phyloP scores from a whole-genome alignment of 2,113 vertebrate species.

The Neoarius graeffei region DNA sequence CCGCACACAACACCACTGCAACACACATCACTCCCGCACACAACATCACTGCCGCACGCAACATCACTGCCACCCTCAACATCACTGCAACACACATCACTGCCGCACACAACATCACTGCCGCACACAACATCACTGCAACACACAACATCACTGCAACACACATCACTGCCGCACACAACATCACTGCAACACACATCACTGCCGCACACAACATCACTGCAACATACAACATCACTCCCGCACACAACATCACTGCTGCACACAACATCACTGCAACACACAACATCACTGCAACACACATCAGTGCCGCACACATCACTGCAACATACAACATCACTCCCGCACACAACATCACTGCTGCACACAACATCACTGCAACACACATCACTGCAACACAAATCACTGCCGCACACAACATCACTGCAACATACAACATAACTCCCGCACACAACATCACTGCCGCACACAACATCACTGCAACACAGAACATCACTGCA shows the following conservation, averaged over 20 bases:
- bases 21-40: too few species aligned
- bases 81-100: not conserved
- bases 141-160: not conserved
- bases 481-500: not conserved
- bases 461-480: not conserved
- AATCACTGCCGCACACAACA: too few species aligned
- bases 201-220: not conserved
- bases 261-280: not conserved
- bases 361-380: not conserved
- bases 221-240: not conserved
- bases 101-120: not conserved
- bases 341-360: not conserved
- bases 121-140: not conserved
- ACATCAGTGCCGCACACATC: too few species aligned
- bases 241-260: not conserved
- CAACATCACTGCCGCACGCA: too few species aligned
- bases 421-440: not conserved
- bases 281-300: not conserved
- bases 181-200: not conserved
- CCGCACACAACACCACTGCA: too few species aligned
- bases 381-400: not conserved
- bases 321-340: not conserved
- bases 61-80: too few species aligned
- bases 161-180: not conserved
- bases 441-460: too few species aligned